These are phyloP conservation scores for Petromus typicus DNA, from an alignment of 2,113 vertebrate genomes.

Conservation along the genomic window DNA sequence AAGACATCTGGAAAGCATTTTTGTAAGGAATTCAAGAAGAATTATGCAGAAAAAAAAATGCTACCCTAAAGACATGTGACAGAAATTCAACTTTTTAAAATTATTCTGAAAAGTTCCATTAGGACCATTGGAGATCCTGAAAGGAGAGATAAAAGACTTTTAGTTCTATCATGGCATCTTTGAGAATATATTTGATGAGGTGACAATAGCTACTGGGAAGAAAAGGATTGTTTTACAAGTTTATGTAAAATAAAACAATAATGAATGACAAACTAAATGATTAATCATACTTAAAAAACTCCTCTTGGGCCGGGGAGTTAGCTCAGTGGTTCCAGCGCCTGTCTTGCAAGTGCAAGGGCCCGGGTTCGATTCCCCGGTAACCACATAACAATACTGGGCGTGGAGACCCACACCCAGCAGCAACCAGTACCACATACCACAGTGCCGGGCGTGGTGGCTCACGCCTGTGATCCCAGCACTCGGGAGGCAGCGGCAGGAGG, in stretches of 20 bases:
- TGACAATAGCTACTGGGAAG: background rate
- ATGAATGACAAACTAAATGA: background rate
- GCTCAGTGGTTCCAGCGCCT: no score
- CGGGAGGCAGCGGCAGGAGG: no score
- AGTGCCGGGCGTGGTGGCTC: no score
- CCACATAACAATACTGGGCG: no score
- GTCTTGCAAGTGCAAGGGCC: no score
- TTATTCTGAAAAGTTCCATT: background rate
- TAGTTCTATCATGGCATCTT: slow-evolving; percentile 16
- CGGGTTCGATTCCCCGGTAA: no score
- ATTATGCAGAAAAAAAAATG: background rate
- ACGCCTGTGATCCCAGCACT: no score
- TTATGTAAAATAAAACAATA: slow-evolving; percentile 44
- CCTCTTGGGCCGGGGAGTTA: no score
- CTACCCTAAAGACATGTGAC: background rate
- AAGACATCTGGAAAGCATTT: background rate
- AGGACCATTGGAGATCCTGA: background rate
- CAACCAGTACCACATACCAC: no score
- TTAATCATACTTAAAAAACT: slow-evolving; percentile 47
- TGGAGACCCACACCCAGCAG: no score
- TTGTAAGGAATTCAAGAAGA: background rate
- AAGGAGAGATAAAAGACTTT: slow-evolving; percentile 19
- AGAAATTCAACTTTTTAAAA: slow-evolving; percentile 27
- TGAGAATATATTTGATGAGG: slow-evolving; percentile 22
- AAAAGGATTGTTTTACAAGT: background rate